Base-by-base conservation (phyloP, 2,888 invertebrate species). In the Fragum sueziense region DNA sequence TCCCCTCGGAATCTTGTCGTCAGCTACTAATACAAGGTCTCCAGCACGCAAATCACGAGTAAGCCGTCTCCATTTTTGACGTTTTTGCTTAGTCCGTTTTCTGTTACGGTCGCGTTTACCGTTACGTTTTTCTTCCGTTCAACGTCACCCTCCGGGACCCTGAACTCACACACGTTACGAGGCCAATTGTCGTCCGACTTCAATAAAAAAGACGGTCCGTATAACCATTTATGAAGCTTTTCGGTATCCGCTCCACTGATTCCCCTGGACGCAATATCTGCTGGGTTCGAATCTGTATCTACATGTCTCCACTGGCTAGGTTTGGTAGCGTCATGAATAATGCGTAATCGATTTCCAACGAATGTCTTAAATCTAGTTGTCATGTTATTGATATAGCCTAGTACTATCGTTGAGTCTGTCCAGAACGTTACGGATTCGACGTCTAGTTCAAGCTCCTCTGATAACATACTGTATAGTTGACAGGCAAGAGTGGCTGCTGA, bases 361-460 rank as follows among this genome's bases (percentile, higher is more conserved):
- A 84, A 84, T 0, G 79, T 73, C 33, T 84, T 71, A 33, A 84
- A 84, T 9, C 79, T 57, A 1, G 61, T 22, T 34, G 76, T 27
- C 9, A 31, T 65, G 61, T 81, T 84, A 47, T 54, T 65, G 17
- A 84, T 81, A 57, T 75, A 75, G 1, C 70, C 75, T 20, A 76
- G 37, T 22, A 73, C 61, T 20, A 76, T 76, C 65, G 57, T 81
- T 73, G 82, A 85, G 54, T 79, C 78, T 9, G 73, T 76, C 74
- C 83, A 79, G 33, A 74, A 84, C 6, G 51, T 25, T 6, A 57
- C 70, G 29, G 65, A 29, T n/a, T 79, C 76, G 4, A 82, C 31
- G 11, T 69, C 41, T 14, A 70, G n/a, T 34, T 76, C 74, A 57
- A 77, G 67, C 62, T 80, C 74, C 6, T 74, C 68, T 25, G 29